These are phyloP conservation scores for Marronus borbonicus DNA, from an alignment of 2,888 invertebrate species.

Conservation along the genomic window DNA sequence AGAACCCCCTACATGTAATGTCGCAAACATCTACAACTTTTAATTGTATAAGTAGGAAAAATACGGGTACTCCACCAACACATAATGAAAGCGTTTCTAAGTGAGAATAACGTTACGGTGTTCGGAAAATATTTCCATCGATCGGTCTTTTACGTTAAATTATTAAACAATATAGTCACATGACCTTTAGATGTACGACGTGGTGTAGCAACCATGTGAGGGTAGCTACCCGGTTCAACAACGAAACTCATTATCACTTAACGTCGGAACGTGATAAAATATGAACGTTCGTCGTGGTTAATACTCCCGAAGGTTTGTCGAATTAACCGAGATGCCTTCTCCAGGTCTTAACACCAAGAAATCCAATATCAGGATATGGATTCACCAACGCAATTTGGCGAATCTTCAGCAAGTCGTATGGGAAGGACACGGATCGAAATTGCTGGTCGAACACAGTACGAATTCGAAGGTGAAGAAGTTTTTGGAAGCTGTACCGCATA, in stretches of 20 bases:
- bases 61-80: not conserved
- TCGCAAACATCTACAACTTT: not conserved
- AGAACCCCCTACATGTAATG: too few species aligned
- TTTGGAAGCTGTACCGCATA: conserved; percentile 93
- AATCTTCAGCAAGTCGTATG: conserved; percentile 90
- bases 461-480: conserved; percentile 88
- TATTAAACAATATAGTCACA: conserved; percentile 66
- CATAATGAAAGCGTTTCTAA: conserved; percentile 6
- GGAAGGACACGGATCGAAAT: conserved; percentile 90
- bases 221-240: conserved; percentile 32
- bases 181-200: conserved; percentile 60
- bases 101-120: conserved; percentile 32
- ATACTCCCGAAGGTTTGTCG: not conserved
- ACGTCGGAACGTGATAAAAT: conserved; percentile 38
- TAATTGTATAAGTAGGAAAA: not conserved
- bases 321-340: conserved; percentile 48
- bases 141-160: conserved; percentile 61
- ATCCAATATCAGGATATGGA: conserved; percentile 95
- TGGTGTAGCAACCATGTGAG: conserved; percentile 49
- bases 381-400: conserved; percentile 91
- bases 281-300: conserved; percentile 16
- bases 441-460: conserved; percentile 88
- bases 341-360: conserved; percentile 80
- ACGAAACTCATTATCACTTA: conserved; percentile 47
- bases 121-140: conserved; percentile 42